A percentile compares a stretch with the other conserved stretches of the same genome.
Conservation (phyloP, 2,113 vertebrate species). For the Pachycephala philippinensis region DNA sequence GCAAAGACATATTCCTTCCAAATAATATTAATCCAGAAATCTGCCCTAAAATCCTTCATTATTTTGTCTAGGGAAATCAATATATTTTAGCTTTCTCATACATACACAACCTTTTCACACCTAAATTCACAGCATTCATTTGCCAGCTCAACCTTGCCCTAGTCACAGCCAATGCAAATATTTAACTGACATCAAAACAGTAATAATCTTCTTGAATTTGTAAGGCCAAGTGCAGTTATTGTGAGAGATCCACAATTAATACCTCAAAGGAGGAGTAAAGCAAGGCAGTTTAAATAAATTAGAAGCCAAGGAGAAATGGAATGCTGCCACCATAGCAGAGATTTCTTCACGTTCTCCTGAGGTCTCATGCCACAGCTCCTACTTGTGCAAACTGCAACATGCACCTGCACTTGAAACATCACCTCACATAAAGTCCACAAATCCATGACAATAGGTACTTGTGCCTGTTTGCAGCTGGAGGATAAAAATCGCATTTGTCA, state of each 20-base stretch:
- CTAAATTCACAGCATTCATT: neutral
- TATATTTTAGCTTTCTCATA: neutral
- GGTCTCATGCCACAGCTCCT: neutral
- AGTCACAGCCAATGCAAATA: neutral
- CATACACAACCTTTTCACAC: neutral
- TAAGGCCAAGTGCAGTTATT: neutral
- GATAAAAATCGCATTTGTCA: neutral
- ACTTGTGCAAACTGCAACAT: rapidly evolving
- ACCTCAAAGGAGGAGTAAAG: neutral
- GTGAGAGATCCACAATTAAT: neutral
- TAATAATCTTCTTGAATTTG: neutral
- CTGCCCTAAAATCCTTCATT: neutral
- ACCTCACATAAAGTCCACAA: neutral
- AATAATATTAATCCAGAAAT: neutral
- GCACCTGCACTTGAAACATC: neutral
- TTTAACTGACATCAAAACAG: neutral
- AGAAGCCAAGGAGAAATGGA: neutral
- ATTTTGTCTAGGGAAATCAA: neutral
- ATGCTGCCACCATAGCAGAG: neutral
- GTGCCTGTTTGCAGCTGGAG: neutral
- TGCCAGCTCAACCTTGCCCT: neutral
- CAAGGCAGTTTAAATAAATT: neutral
- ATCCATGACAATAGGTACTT: neutral
- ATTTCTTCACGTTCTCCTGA: neutral
- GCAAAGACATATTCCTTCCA: neutral